Evolutionary conservation across 2,888 invertebrate species (phyloP), one percentile per base, ranked within the genome.

Genomic region (Anticlea derivata): DNA sequence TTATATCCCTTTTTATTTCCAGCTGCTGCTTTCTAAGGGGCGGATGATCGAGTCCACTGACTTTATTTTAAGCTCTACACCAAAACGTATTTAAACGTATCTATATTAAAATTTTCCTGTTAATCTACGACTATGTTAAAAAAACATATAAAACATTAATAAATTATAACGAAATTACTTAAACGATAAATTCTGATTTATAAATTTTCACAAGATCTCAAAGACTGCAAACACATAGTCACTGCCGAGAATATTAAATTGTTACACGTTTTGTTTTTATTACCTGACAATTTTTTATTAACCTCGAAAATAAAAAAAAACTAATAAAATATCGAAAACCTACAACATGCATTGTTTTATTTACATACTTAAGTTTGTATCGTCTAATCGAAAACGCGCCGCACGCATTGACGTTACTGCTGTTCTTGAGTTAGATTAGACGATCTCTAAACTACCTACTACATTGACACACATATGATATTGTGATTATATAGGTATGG

Each of bases 21-120:
- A 90, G 90, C 89, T 78, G 87, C 89, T 75, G 89, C 87, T 75
- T 89, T 66, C 81, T 90, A 86, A 86, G 74, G 77, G 76, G 76
- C 73, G 72, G 50, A 70, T 62, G 80, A 78, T 70, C 83, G 80
- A 80, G 73, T 61, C 70, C 64, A 71, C 60, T n/a, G n/a, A n/a
- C n/a, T 66, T 58, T 73, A 78, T 65, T 63, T 64, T 82, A 83
- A 79, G 78, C 70, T 73, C 69, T 73, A 66, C 65, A 72, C 70
- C 72, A 64, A 67, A 70, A 66, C 67, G 53, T 48, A 67, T 65
- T 73, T 72, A 71, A 70, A 68, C 75, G 24, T 44, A 77, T 41
- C 41, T 40, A 78, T 74, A 66, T 78, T 79, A 78, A 73, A 70
- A 76, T 71, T 68, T 68, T 70, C 68, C 73, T 78, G 69, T 76